phyloP scores from a whole-genome alignment of 2,888 invertebrate species.

The Lasioglossum calceatum region DNA sequence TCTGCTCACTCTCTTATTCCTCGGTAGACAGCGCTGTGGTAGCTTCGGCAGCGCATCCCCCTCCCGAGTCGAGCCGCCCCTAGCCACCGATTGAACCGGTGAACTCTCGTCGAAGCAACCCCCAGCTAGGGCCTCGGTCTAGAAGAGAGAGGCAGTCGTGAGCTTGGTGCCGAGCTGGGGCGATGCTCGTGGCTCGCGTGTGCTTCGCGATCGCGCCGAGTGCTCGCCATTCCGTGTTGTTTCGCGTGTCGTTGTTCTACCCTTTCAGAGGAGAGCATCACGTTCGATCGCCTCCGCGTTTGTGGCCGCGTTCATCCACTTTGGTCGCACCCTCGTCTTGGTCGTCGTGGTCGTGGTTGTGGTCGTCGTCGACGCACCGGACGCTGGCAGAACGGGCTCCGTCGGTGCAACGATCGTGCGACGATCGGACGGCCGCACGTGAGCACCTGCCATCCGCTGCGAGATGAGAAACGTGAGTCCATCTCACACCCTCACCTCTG shows the following conservation, averaged over 20 bases:
- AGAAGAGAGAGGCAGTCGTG: slow-evolving; percentile 72
- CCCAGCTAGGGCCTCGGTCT: slow-evolving; percentile 64
- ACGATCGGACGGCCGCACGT: slow-evolving; percentile 62
- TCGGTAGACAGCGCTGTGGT: slow-evolving; percentile 41
- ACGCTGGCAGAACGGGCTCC: slow-evolving; percentile 38
- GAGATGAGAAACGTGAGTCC: slow-evolving; percentile 74
- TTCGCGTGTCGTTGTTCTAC: slow-evolving; percentile 30
- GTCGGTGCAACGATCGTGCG: slow-evolving; percentile 58
- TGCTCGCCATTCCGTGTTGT: slow-evolving; percentile 59
- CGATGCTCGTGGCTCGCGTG: slow-evolving; percentile 71
- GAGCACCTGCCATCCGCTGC: slow-evolving; percentile 63
- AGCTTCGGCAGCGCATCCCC: slow-evolving; percentile 32
- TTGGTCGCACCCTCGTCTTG: slow-evolving; percentile 12
- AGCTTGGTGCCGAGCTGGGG: slow-evolving; percentile 76
- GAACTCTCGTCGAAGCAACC: slow-evolving; percentile 69
- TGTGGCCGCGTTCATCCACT: slow-evolving; percentile 7
- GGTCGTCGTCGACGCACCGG: slow-evolving; percentile 29
- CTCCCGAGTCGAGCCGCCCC: slow-evolving; percentile 43
- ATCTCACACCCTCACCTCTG: neutral
- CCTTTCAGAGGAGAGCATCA: slow-evolving; percentile 25
- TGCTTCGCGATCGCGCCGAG: slow-evolving; percentile 64
- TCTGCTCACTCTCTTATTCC: neutral
- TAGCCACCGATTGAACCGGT: slow-evolving; percentile 68
- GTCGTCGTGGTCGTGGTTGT: neutral
- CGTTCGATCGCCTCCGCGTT: slow-evolving; percentile 24